These are phyloP conservation scores for Drosophila bipectinata DNA, from an alignment of 1,140 invertebrate genomes.

Conservation along the genomic window DNA sequence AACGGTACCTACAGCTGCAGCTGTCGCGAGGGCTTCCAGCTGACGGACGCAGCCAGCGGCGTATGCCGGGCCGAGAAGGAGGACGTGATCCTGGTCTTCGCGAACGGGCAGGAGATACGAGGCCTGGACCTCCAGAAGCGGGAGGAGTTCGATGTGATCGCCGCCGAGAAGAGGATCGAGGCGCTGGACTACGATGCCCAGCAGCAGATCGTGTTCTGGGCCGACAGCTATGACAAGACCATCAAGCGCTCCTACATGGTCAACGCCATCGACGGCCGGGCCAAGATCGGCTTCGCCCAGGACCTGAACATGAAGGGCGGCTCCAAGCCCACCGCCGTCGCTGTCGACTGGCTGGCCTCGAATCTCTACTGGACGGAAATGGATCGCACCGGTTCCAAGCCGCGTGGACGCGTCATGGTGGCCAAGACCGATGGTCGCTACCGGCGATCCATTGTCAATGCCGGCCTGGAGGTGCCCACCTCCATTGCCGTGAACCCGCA, in stretches of 20 bases:
- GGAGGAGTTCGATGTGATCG: slow-evolving; percentile 90
- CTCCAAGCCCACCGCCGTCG: slow-evolving; percentile 92
- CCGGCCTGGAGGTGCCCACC: slow-evolving; percentile 91
- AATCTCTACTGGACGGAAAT: slow-evolving; percentile 98
- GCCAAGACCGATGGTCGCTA: slow-evolving; percentile 96
- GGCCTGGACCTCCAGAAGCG: slow-evolving; percentile 88
- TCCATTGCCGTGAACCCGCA: slow-evolving; percentile 95
- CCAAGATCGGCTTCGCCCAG: slow-evolving; percentile 93
- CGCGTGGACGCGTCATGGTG: slow-evolving; percentile 92
- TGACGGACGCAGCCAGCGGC: slow-evolving; percentile 91
- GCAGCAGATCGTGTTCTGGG: slow-evolving; percentile 95
- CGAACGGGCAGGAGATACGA: slow-evolving; percentile 94
- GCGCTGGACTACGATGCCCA: slow-evolving; percentile 94
- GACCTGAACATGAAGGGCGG: slow-evolving; percentile 93
- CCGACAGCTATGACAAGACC: slow-evolving; percentile 94
- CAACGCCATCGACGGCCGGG: slow-evolving; percentile 89
- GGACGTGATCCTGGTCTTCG: slow-evolving; percentile 88
- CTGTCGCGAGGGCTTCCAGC: slow-evolving; percentile 92
- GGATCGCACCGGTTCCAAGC: slow-evolving; percentile 89
- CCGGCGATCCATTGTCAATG: slow-evolving; percentile 89
- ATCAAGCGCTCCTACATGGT: slow-evolving; percentile 97
- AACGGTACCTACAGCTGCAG: slow-evolving; percentile 96
- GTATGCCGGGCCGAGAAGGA: slow-evolving; percentile 90
- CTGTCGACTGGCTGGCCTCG: slow-evolving; percentile 95
- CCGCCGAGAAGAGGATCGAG: slow-evolving; percentile 93